Base-by-base conservation (phyloP, 1,140 invertebrate species). In the Temnothorax nylanderi region DNA sequence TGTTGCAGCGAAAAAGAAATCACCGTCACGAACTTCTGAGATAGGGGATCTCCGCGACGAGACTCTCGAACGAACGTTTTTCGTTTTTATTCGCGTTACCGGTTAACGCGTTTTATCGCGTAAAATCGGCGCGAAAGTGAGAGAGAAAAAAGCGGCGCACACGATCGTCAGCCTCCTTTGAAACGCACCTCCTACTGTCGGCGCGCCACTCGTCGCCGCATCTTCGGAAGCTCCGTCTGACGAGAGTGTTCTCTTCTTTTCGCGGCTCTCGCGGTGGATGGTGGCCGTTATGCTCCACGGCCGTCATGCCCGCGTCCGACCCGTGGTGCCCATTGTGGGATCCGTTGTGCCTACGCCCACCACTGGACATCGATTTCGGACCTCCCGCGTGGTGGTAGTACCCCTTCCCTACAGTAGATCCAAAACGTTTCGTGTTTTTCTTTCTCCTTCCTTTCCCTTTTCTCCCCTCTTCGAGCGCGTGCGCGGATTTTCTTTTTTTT, bases 241-340 rank as follows among this genome's bases (percentile, higher is more conserved):
- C 94, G 86, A 95, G 92, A 37, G 91, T 94, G 95, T 88, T 95
- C 92, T 94, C 95, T 93, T 95, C 94, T 94, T 95, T 94, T 95
- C 96, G 92, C 93, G 93, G 93, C 93, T 95, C 95, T 95, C 94
- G 93, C 94, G 95, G 94, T 95, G 95, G 95, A 96, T 96, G 93
- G 87, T 95, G 95, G 95, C 95, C 94, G 95, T 96, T 96, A 96
- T 96, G 96, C 95, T 78, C 72, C 56, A 96, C 96, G 95, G 96
- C 96, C 94, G 96, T 69, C 65, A 49, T 96, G 93, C 95, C 95
- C 90, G 95, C 94, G 85, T 95, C 95, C 90, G 93, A 95, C 92
- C 94, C 94, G 93, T 95, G 95, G 51, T 94, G 94, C 91, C 94
- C 95, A 89, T 94, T 94, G 86, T 92, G 92, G 86, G 90, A 75